Base-by-base conservation (phyloP, 2,797 vertebrate genomes). In the Lacerta bilineata region DNA sequence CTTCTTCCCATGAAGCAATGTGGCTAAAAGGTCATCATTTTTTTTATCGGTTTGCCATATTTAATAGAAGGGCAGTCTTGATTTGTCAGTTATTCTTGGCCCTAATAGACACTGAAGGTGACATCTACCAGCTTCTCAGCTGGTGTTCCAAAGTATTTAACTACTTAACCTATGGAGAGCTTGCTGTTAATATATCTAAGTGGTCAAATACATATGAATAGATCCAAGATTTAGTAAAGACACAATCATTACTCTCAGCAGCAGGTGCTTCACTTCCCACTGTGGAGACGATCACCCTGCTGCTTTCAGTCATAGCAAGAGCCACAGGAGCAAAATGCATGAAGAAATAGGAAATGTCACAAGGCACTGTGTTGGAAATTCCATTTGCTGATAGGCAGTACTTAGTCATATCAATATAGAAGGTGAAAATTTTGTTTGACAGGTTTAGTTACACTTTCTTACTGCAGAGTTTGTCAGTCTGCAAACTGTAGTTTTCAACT, bases 171-270 rank as follows among this genome's bases (percentile, higher is more conserved):
- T 87, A 91, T 95, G 89, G 89, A 29, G 79, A 89, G 85, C 1
- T 78, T 93, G 85, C 90, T 95, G 93, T 95, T 96, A 90, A 90
- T 93, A 46, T 87, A 90, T 91, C 91, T 95, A 95, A 95, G 92
- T 93, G 95, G 84, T 64, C 87, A 90, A 95, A 82, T 61, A 77
- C 87, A 87, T 87, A 91, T 87, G 91, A 94, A 93, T 89, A 88
- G 90, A 84, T 93, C 91, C 27, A 91, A 93, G 88, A 96, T 95
- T 96, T 95, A 96, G 92, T 0, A 2, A 91, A 95, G 91, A 94
- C 86, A 90, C 91, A 94, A 89, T 97, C 97, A 97, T 97, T 96
- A 95, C 95, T 94, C 93, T 93, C 95, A 93, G 87, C 80, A 90
- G 93, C 95, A 92, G 92, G 94, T 93, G 95, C 96, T 92, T 91